Evolutionary conservation across 2,113 vertebrate species (phyloP), one percentile per base, ranked within the genome.

Genomic region (Vicugna pacos): DNA sequence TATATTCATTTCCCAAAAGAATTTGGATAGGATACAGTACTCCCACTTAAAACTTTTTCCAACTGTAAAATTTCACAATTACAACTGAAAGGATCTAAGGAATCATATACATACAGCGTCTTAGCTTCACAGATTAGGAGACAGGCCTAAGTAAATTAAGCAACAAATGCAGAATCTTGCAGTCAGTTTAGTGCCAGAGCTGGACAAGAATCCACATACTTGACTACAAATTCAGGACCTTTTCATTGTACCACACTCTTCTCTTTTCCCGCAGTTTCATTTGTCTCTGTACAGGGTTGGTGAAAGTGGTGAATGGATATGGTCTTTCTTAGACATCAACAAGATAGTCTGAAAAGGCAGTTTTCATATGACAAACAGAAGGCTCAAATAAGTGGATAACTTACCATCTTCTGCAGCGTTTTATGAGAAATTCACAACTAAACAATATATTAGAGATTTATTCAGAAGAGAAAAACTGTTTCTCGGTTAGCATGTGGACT

Each of bases 341-440:
- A 84, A 22, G 70, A 52, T 69, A 67, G 32, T 93, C 65, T 93
- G 54, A 94, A 85, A 85, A 76, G 83, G 54, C n/a, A 72, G 1
- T 72, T 93, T 94, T 91, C 16, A 77, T 80, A 20, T 89, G 72
- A 52, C 35, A 82, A 72, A 46, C 24, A 77, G 76, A 65, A 72
- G 62, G 52, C 81, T 87, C 42, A 38, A 46, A 92, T 80, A 90
- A 86, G 12, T 64, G 28, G 32, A 83, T 83, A 80, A 2, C 14
- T 86, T 88, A 92, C 10, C 10, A 50, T 90, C 28, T 82, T 83
- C 48, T 86, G 2, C 14, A 94, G 52, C 92, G 60, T 94, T 91
- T n/a, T 56, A n/a, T 73, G 86, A 94, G 42, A 97, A 97, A 91
- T 88, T 95, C 14, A 83, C 77, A 94, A 58, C 35, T 95, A 94